Evolutionary conservation across 2,888 invertebrate species (phyloP).

Genomic region (Gastracanthus pulcherrimus): DNA sequence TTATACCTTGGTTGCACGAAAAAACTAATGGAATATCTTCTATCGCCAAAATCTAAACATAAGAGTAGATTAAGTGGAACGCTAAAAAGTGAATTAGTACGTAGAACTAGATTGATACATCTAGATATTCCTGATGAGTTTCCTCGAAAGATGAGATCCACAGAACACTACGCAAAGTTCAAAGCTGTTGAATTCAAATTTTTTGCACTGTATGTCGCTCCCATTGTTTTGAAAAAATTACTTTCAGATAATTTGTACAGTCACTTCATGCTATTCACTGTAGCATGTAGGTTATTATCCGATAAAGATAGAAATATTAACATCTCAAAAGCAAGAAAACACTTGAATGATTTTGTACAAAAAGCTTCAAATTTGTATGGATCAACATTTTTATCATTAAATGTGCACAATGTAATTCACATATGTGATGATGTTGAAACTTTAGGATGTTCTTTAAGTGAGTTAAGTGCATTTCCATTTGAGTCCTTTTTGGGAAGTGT

Average conservation of each 20-base stretch:
- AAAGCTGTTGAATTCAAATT: conserved; percentile 43
- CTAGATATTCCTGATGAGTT: conserved; percentile 41
- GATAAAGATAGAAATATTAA: neutral
- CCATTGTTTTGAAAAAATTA: conserved; percentile 48
- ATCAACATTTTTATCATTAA: neutral
- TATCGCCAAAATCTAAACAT: neutral
- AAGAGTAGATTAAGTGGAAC: neutral
- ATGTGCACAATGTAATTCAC: too few relatives aligned
- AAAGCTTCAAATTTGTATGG: conserved; percentile 7
- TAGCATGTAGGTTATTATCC: conserved; percentile 35
- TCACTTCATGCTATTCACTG: conserved; percentile 44
- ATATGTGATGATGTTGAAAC: conserved; percentile 39
- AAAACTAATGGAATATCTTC: conserved; percentile 35
- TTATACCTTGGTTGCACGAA: conserved; percentile 7
- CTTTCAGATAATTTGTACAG: conserved; percentile 33
- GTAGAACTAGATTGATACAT: conserved; percentile 7
- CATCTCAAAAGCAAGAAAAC: neutral
- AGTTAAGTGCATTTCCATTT: conserved; percentile 25
- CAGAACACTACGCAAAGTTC: conserved; percentile 26
- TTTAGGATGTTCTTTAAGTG: neutral
- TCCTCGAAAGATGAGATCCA: conserved; percentile 46
- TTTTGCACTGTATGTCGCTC: conserved; percentile 49
- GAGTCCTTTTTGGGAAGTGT: conserved; percentile 21
- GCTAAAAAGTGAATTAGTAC: conserved; percentile 15
- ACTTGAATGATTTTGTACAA: conserved; percentile 20